phyloP scores from a whole-genome alignment of 2,113 vertebrate genomes.

The Macrotis lagotis region DNA sequence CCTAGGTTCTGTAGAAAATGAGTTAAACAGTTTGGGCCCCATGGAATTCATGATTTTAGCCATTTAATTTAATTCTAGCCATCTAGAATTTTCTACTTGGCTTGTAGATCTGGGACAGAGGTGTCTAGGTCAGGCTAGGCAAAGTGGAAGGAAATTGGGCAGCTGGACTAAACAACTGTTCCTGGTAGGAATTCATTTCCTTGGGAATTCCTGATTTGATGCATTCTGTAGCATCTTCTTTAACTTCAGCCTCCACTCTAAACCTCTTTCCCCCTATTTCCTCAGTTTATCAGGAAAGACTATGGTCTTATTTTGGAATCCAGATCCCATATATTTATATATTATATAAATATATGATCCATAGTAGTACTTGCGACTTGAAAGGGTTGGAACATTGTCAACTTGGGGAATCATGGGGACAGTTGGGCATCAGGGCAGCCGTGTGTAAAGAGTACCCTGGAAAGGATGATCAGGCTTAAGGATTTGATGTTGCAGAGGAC shows the following conservation, averaged over 20 bases:
- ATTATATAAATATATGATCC: not conserved
- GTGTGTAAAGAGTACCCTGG: not conserved
- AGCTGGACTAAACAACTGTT: too few species aligned
- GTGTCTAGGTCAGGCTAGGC: not conserved
- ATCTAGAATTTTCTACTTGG: not conserved
- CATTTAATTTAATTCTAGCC: too few species aligned
- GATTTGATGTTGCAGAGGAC: not conserved
- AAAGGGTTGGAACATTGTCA: not conserved
- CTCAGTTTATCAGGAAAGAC: not conserved
- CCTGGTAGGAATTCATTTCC: not conserved
- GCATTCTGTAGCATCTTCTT: not conserved
- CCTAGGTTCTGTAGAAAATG: not conserved
- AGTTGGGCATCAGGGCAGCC: not conserved
- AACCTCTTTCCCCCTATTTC: not conserved
- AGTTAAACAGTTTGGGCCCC: constrained; percentile 18
- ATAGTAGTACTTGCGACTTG: not conserved
- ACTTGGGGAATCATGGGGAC: not conserved
- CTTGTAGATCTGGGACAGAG: not conserved
- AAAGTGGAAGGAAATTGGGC: not conserved
- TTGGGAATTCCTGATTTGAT: not conserved
- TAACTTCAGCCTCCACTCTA: not conserved
- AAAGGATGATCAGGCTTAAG: not conserved
- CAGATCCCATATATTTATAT: too few species aligned
- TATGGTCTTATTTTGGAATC: too few species aligned
- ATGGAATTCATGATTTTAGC: constrained; percentile 11